Conservation (phyloP, 2,113 vertebrate species). For the Equus quagga region DNA sequence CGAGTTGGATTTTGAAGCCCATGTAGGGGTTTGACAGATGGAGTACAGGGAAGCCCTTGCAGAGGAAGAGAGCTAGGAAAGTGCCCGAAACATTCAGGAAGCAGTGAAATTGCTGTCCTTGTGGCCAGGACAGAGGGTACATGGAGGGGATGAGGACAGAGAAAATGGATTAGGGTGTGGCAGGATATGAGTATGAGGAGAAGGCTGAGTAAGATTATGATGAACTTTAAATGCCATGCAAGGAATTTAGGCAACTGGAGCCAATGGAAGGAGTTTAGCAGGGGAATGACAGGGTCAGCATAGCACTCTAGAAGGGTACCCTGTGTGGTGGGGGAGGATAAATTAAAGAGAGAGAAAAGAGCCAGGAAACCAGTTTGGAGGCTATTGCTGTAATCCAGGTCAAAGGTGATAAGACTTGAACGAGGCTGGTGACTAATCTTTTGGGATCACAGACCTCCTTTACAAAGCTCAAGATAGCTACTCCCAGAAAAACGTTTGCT, state of each 20-base stretch:
- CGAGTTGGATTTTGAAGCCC: background rate
- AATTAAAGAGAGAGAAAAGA: background rate
- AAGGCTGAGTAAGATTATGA: background rate
- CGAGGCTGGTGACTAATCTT: background rate
- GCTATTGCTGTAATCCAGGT: background rate
- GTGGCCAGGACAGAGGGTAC: background rate
- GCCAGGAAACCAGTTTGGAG: background rate
- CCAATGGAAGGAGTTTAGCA: background rate
- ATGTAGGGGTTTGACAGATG: background rate
- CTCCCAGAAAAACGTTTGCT: background rate
- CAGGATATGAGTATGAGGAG: background rate
- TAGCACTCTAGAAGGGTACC: background rate
- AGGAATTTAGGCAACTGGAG: background rate
- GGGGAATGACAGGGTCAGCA: background rate
- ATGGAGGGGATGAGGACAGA: background rate
- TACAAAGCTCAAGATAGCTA: constrained; percentile 10
- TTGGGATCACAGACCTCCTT: background rate
- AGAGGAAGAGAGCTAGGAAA: background rate
- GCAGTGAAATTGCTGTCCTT: background rate
- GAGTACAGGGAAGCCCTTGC: background rate
- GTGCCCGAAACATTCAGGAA: background rate
- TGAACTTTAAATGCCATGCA: background rate
- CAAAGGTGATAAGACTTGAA: background rate
- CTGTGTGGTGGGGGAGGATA: background rate
- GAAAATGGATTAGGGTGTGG: background rate